Evolutionary conservation across 2,888 invertebrate species (phyloP).

Genomic region (Conus canariensis): DNA sequence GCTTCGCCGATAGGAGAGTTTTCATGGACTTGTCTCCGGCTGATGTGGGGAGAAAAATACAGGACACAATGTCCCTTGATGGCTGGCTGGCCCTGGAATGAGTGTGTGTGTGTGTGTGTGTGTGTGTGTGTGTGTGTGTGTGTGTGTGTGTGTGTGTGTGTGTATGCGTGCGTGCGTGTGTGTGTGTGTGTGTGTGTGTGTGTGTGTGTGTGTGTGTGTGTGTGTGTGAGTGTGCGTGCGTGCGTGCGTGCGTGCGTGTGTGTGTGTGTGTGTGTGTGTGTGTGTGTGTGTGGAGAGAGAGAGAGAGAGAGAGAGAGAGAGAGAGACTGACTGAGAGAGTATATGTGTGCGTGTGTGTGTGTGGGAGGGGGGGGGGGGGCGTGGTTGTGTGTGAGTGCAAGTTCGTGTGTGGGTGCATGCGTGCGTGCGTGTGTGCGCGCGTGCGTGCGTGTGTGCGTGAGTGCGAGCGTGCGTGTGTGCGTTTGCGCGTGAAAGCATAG

Average conservation of each 20-base stretch:
- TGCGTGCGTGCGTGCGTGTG: not conserved
- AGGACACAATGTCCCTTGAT: too few species aligned
- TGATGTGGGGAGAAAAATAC: too few species aligned
- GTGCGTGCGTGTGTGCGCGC: conserved; percentile 18
- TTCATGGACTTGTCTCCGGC: too few species aligned
- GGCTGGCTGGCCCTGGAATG: too few species aligned
- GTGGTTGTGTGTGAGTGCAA: not conserved
- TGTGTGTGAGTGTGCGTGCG: conserved; percentile 10
- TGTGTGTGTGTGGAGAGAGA: conserved; percentile 7
- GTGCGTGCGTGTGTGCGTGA: conserved; percentile 23
- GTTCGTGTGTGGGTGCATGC: conserved; percentile 4
- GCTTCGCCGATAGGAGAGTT: too few species aligned
- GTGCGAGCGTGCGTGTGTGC: conserved; percentile 17
- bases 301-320: too few species aligned
- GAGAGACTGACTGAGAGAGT: too few species aligned
- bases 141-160: not conserved
- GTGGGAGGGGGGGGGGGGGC: too few species aligned
- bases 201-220: not conserved
- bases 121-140: not conserved
- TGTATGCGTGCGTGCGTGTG: not conserved
- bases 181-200: not conserved
- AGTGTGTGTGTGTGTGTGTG: not conserved
- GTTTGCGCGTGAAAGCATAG: not conserved
- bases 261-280: conserved; percentile 21
- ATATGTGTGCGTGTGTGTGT: too few species aligned